Conservation (phyloP, 2,888 invertebrate species). For the Eristalinus aeneus region DNA sequence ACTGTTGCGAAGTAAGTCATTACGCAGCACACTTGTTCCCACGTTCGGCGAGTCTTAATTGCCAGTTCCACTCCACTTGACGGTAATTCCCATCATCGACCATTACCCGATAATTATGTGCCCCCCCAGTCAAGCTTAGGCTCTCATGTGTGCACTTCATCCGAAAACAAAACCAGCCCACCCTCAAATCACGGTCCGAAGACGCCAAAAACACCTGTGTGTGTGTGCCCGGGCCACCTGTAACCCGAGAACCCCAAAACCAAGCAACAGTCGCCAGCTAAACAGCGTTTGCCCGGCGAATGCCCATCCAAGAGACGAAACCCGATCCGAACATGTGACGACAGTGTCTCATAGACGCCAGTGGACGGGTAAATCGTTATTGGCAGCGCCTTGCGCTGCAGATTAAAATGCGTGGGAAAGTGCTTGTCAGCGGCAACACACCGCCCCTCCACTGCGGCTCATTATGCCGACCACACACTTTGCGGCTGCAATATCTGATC, state of each 20-base stretch:
- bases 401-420: conserved; percentile 61
- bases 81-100: not conserved
- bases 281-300: not conserved
- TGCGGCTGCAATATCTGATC: conserved; percentile 32
- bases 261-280: not conserved
- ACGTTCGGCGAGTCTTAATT: not conserved
- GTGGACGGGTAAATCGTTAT: conserved; percentile 58
- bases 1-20: not conserved
- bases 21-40: not conserved
- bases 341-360: conserved; percentile 10
- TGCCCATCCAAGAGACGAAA: conserved; percentile 29
- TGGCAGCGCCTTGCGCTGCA: conserved; percentile 37
- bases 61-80: not conserved
- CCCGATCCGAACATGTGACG: conserved; percentile 34
- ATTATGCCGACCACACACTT: conserved; percentile 52
- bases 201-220: conserved; percentile 41
- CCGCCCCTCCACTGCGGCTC: not conserved
- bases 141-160: not conserved
- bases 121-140: not conserved
- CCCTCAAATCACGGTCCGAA: conserved; percentile 34
- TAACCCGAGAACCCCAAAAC: not conserved
- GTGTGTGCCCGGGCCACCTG: not conserved
- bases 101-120: not conserved
- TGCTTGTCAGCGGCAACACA: conserved; percentile 46
- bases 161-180: conserved; percentile 30